Conservation (phyloP, 2,888 invertebrate genomes). For the Lampropteryx suffumata region DNA sequence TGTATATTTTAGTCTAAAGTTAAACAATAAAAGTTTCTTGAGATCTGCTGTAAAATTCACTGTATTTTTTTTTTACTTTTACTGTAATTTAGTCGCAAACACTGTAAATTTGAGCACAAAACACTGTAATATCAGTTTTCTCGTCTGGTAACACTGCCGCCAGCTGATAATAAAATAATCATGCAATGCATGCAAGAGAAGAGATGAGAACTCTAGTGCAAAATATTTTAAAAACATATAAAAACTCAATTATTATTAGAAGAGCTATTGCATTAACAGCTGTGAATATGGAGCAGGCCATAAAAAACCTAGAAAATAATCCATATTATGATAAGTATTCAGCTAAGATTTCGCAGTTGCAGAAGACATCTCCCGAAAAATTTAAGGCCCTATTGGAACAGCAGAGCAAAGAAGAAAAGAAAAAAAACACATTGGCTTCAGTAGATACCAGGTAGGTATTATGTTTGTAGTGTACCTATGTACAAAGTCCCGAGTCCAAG, state of each 20-base stretch:
- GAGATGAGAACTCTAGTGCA: neutral
- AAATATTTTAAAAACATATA: neutral
- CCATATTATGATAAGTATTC: conserved; percentile 93
- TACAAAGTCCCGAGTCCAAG: no score
- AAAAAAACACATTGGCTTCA: conserved; percentile 58
- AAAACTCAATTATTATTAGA: conserved; percentile 3
- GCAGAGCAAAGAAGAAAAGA: conserved; percentile 58
- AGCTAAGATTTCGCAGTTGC: conserved; percentile 87
- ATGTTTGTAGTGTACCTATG: neutral
- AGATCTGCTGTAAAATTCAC: no score
- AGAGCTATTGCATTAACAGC: conserved; percentile 40
- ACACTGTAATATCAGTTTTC: no score
- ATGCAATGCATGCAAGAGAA: no score
- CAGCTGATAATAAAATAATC: no score
- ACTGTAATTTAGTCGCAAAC: no score
- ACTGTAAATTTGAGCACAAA: no score
- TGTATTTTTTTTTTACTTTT: no score
- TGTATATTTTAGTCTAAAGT: no score
- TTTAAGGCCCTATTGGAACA: conserved; percentile 84
- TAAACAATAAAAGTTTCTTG: no score
- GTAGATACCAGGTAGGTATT: conserved; percentile 62
- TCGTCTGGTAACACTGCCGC: no score
- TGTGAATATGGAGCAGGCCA: conserved; percentile 67
- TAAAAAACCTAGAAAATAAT: conserved; percentile 84
- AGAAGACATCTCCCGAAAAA: conserved; percentile 89